phyloP scores from a whole-genome alignment of 2,113 vertebrate genomes.

The Malurus melanocephalus region DNA sequence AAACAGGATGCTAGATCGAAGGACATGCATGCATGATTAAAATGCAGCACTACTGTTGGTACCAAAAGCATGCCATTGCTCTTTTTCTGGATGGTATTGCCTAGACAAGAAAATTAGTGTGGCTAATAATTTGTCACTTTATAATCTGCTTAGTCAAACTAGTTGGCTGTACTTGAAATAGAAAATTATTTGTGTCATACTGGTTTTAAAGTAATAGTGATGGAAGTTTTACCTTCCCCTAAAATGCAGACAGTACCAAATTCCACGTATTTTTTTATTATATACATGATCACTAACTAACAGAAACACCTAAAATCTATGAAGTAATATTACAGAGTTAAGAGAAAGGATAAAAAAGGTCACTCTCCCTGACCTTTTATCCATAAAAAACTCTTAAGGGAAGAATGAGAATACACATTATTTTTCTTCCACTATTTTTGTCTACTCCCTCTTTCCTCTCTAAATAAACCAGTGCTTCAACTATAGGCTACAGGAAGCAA shows the following conservation, averaged over 20 bases:
- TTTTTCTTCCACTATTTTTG: neutral
- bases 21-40: neutral
- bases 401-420: neutral
- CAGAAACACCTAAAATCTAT: neutral
- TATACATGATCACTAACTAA: neutral
- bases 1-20: constrained; percentile 12
- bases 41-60: neutral
- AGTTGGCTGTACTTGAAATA: neutral
- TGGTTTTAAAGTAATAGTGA: neutral
- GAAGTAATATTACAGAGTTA: neutral
- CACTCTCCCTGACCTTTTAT: neutral
- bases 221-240: neutral
- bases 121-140: neutral
- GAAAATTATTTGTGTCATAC: neutral
- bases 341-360: neutral
- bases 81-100: neutral
- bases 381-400: neutral
- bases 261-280: neutral
- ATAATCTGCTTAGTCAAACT: neutral
- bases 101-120: neutral
- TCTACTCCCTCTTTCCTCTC: neutral
- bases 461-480: neutral
- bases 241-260: neutral
- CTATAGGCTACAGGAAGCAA: neutral
- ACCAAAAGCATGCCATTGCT: neutral